phyloP scores from a whole-genome alignment of 2,888 invertebrate species.

The Parelbella ahira region DNA sequence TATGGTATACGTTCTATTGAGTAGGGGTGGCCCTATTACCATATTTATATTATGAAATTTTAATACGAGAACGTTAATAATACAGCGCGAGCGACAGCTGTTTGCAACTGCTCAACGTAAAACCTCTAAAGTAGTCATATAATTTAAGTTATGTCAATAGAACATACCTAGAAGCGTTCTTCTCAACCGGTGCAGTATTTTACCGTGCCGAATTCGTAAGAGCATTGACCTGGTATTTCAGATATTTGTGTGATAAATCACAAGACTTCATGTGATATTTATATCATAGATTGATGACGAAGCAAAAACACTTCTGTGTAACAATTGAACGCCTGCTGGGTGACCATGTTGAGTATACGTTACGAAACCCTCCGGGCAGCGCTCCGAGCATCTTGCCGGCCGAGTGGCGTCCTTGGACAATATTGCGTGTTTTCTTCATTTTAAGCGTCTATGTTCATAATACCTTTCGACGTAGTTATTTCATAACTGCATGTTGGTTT shows the following conservation, averaged over 20 bases:
- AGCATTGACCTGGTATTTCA: conserved; percentile 8
- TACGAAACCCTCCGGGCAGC: conserved; percentile 42
- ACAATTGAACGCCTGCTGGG: too few relatives aligned
- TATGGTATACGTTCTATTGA: too few relatives aligned
- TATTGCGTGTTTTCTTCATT: conserved; percentile 15
- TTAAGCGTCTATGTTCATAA: too few relatives aligned
- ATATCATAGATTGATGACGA: too few relatives aligned
- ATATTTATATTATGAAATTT: too few relatives aligned
- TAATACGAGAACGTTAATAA: too few relatives aligned
- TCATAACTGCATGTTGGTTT: too few relatives aligned
- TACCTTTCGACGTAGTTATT: conserved; percentile 7
- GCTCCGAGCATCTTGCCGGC: conserved; percentile 40
- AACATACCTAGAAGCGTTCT: conserved; percentile 1
- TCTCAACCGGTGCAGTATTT: not conserved
- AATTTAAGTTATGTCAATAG: conserved; percentile 4
- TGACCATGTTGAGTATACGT: conserved; percentile 27
- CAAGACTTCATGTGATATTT: not conserved
- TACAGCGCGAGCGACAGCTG: too few relatives aligned
- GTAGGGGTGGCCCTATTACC: too few relatives aligned
- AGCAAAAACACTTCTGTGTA: too few relatives aligned
- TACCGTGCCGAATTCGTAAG: conserved; percentile 1
- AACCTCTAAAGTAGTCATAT: not conserved
- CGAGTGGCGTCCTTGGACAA: conserved; percentile 21
- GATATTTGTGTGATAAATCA: not conserved
- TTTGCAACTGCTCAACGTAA: too few relatives aligned